Evolutionary conservation across 2,113 vertebrate species (phyloP).

Genomic region (Leucoraja erinaceus): DNA sequence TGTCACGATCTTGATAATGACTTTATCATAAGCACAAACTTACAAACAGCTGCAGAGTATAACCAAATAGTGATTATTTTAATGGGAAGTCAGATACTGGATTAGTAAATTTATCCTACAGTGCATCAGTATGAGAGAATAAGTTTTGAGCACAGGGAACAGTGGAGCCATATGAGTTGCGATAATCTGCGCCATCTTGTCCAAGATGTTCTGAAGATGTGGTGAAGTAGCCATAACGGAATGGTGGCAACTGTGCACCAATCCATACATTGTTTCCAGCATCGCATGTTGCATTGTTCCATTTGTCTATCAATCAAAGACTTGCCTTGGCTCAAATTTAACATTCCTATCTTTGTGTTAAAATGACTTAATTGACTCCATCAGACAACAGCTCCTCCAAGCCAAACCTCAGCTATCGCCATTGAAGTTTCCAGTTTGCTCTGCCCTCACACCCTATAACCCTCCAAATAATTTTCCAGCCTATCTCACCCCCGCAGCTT

Average conservation of each 20-base stretch:
- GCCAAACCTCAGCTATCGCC: not conserved
- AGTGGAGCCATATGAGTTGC: not conserved
- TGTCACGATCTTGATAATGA: not conserved
- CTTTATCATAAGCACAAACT: not conserved
- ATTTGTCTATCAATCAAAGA: not conserved
- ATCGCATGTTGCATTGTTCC: not conserved
- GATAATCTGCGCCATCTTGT: not conserved
- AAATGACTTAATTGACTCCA: not conserved
- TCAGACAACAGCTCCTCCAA: not conserved
- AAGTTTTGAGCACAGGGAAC: not conserved
- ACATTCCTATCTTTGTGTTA: not conserved
- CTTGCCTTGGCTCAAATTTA: not conserved
- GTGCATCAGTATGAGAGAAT: not conserved
- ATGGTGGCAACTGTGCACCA: not conserved
- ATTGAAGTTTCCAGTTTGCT: too few species aligned
- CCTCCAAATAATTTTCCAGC: not conserved
- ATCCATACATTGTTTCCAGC: not conserved
- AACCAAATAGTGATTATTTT: constrained; percentile 2
- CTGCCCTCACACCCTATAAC: not conserved
- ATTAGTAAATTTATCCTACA: not conserved
- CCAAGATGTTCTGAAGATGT: not conserved
- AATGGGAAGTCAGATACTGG: not conserved
- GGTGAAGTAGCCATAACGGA: not conserved
- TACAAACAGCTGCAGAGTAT: not conserved
- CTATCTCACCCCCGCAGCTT: not conserved